A percentile compares a stretch with the other conserved stretches of the same genome.
Conservation (phyloP, 2,797 vertebrate species). For the Pangasius djambal region DNA sequence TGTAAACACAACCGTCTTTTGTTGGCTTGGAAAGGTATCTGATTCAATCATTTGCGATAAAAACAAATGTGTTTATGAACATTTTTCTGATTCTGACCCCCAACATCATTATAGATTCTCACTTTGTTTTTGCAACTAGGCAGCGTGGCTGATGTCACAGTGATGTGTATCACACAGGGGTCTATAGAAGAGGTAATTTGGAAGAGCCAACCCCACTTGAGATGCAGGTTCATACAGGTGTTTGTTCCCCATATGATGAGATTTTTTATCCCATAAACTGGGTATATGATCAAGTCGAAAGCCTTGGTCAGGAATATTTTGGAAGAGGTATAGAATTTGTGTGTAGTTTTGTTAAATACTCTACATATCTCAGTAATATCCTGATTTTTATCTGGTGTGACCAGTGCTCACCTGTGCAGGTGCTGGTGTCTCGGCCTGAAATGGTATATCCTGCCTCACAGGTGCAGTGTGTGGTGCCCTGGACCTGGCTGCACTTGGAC, state of each 20-base stretch:
- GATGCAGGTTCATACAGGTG: neutral
- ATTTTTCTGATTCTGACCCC: neutral
- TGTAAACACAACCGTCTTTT: too few relatives aligned
- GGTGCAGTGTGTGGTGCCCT: constrained; percentile 80
- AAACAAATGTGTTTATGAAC: neutral
- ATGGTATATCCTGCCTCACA: constrained; percentile 80
- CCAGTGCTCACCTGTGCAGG: constrained; percentile 71
- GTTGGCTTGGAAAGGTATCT: too few relatives aligned
- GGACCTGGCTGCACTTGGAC: constrained; percentile 71
- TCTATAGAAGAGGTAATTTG: neutral
- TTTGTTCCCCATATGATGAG: neutral
- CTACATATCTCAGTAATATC: neutral
- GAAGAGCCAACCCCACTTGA: neutral
- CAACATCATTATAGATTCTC: neutral
- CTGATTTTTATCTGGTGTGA: neutral
- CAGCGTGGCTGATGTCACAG: too few relatives aligned
- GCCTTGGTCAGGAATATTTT: neutral
- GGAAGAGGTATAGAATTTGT: neutral
- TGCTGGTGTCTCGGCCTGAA: constrained; percentile 73
- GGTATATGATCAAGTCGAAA: too few relatives aligned
- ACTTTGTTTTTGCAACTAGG: neutral
- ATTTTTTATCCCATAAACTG: neutral
- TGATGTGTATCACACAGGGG: neutral
- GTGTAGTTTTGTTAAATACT: neutral
- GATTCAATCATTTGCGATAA: neutral